Evolutionary conservation across 2,888 invertebrate genomes (phyloP), one percentile per base, ranked within the genome.

Genomic region (Invenusta paracnida): DNA sequence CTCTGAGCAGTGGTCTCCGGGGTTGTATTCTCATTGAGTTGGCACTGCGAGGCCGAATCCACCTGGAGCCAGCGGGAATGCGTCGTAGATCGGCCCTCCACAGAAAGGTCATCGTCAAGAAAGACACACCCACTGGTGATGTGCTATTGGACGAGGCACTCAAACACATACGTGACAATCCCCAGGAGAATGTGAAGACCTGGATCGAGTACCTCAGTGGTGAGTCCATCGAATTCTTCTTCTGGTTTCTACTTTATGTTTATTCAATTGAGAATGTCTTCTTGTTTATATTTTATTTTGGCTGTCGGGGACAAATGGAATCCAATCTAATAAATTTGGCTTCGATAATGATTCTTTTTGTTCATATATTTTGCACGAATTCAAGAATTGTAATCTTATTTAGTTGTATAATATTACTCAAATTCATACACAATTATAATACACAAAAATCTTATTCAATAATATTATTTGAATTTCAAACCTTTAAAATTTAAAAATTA

Each of bases 161-260:
- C 89, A 97, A 96, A 93, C 97, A 98, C 92, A 95, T 99, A 92
- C 98, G 97, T 93, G 98, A 98, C 91, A 99, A 84, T 48, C 31
- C 29, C 2, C 29, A 84, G 86, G 98, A 99, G 93, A 95, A 96
- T 86, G 96, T 98, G 73, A 98, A 98, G 92, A 96, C 96, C 92
- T 99, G 99, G 99, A 97, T 99, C 92, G 99, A 99, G 93, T 99
- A 98, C 93, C 93, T 99, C 83, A 98, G 97, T 93, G 98, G 97
- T 96, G 91, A 91, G 93, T 89, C 25, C 48, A 11, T 5, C 17
- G n/a, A n/a, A n/a, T n/a, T n/a, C n/a, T n/a, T n/a, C n/a, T n/a
- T n/a, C n/a, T n/a, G n/a, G n/a, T n/a, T 23, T 0, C n/a, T 81
- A 31, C 29, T 11, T n/a, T 30, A 85, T 87, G 82, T 87, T 73